phyloP scores from a whole-genome alignment of 2,113 vertebrate genomes.

The Origma solitaria region DNA sequence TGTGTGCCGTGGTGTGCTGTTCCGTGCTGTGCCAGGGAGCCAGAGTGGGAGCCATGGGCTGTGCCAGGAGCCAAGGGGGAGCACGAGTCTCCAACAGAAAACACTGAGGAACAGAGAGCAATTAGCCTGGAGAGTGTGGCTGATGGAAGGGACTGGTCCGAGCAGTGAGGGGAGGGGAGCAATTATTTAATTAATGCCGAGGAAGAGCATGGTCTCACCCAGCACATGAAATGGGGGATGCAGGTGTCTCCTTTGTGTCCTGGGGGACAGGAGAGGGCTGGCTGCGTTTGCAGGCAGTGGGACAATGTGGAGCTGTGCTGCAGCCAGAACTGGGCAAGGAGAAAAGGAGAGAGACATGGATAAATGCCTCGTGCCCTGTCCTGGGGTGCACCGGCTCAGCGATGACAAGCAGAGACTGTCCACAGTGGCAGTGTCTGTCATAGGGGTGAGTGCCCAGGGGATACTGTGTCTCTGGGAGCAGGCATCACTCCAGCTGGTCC shows the following conservation, averaged over 20 bases:
- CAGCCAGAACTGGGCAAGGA: neutral
- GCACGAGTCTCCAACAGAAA: neutral
- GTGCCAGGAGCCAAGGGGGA: neutral
- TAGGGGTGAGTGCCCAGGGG: neutral
- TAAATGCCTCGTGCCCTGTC: neutral
- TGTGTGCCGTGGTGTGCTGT: accelerated
- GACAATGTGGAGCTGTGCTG: neutral
- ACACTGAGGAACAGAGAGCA: neutral
- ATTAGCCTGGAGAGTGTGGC: neutral
- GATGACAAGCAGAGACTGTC: neutral
- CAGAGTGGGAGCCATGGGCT: neutral
- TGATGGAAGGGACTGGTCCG: neutral
- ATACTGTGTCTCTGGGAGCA: neutral
- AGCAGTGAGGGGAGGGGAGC: neutral
- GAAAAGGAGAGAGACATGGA: neutral
- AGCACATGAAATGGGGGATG: accelerated
- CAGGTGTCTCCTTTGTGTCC: neutral
- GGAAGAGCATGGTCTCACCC: neutral
- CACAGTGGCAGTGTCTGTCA: neutral
- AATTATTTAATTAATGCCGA: accelerated
- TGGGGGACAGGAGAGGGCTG: neutral
- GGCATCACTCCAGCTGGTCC: neutral
- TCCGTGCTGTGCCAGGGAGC: accelerated
- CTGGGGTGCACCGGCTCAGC: accelerated
- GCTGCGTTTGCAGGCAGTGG: accelerated